phyloP scores from a whole-genome alignment of 2,888 invertebrate species.

The Athalia circularis region DNA sequence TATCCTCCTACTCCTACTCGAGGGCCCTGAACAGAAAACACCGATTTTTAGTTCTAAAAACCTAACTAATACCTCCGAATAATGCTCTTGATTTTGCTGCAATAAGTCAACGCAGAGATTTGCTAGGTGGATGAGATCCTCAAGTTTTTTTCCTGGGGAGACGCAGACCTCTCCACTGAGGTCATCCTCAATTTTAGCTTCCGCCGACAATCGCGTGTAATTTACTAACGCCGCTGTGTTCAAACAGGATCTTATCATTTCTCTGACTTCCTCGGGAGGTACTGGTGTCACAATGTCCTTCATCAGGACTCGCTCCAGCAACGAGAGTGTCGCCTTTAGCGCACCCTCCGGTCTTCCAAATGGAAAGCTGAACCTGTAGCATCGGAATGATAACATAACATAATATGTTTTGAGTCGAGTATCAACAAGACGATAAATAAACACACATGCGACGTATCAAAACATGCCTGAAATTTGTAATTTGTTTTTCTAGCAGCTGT shows the following conservation, averaged over 20 bases:
- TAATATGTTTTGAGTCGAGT: not conserved
- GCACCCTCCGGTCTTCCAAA: slow-evolving; percentile 99
- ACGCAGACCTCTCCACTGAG: slow-evolving; percentile 85
- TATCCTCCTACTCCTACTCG: slow-evolving; percentile 57
- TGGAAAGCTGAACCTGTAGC: slow-evolving; percentile 93
- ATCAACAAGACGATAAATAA: not conserved
- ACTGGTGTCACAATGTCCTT: slow-evolving; percentile 99
- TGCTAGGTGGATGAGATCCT: slow-evolving; percentile 97
- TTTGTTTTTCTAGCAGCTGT: slow-evolving; percentile 96
- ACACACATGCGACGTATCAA: not conserved
- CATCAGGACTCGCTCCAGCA: slow-evolving; percentile 98
- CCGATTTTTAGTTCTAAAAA: slow-evolving; percentile 68
- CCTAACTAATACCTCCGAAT: slow-evolving; percentile 92
- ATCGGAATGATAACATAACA: not conserved
- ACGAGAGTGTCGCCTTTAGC: slow-evolving; percentile 95
- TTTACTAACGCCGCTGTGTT: slow-evolving; percentile 99
- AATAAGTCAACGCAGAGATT: slow-evolving; percentile 98
- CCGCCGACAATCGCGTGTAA: slow-evolving; percentile 95
- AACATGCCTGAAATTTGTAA: slow-evolving; percentile 95
- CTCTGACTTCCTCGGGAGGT: slow-evolving; percentile 95
- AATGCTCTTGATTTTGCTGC: slow-evolving; percentile 99
- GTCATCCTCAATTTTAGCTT: slow-evolving; percentile 98
- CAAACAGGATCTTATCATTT: slow-evolving; percentile 96
- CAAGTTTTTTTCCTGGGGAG: slow-evolving; percentile 91
- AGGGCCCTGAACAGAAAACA: slow-evolving; percentile 59